Evolutionary conservation across 2,888 invertebrate species (phyloP).

Genomic region (Macropis europaea): DNA sequence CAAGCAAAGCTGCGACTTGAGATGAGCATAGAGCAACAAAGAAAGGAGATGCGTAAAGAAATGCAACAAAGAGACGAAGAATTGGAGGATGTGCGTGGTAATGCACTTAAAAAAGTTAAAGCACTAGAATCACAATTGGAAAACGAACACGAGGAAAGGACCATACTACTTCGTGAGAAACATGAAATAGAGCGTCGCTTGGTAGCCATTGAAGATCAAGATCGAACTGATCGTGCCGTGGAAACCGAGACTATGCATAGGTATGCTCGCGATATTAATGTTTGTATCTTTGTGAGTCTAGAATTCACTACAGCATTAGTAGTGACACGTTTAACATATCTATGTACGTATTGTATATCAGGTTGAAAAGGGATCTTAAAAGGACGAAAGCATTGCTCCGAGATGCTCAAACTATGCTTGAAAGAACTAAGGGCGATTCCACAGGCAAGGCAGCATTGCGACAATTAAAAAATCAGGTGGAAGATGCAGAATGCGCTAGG

Average conservation of each 20-base stretch:
- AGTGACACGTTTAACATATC: too few species aligned
- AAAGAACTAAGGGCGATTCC: slow-evolving; percentile 92
- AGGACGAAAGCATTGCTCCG: slow-evolving; percentile 93
- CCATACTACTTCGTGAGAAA: slow-evolving; percentile 91
- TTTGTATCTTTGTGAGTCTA: not conserved
- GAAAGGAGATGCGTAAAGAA: slow-evolving; percentile 94
- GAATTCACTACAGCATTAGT: too few species aligned
- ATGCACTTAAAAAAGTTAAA: slow-evolving; percentile 95
- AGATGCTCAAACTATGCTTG: slow-evolving; percentile 95
- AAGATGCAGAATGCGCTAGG: slow-evolving; percentile 93
- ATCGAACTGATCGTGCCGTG: slow-evolving; percentile 86
- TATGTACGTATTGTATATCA: slow-evolving; percentile 53
- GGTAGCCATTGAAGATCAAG: slow-evolving; percentile 88
- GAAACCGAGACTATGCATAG: slow-evolving; percentile 81
- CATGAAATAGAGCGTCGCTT: slow-evolving; percentile 94
- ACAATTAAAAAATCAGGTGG: slow-evolving; percentile 85
- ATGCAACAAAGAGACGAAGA: slow-evolving; percentile 95
- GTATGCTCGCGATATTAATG: slow-evolving; percentile 44
- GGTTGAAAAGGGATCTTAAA: slow-evolving; percentile 92
- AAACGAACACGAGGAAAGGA: slow-evolving; percentile 95
- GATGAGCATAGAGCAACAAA: slow-evolving; percentile 95
- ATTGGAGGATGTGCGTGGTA: slow-evolving; percentile 93
- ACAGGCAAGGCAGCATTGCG: slow-evolving; percentile 85
- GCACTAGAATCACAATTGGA: slow-evolving; percentile 95
- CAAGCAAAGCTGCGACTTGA: slow-evolving; percentile 96